Conservation (phyloP, 2,797 vertebrate genomes). For the Aulostomus chinensis region DNA sequence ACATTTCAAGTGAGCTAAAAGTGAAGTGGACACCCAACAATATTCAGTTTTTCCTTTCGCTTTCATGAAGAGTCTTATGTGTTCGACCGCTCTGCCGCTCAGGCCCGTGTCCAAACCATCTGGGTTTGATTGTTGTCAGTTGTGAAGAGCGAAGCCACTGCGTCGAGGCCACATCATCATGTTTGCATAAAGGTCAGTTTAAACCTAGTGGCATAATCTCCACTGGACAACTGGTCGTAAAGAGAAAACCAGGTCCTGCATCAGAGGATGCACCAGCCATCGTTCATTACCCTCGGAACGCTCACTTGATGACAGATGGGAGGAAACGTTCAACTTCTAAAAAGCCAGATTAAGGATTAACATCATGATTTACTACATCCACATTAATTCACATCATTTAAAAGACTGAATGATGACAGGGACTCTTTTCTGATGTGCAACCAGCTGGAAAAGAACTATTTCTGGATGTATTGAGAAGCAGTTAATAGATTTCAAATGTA, state of each 20-base stretch:
- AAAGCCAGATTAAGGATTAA: constrained; percentile 44
- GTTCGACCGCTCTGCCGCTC: background rate
- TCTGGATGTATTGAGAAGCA: constrained; percentile 10
- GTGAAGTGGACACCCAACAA: background rate
- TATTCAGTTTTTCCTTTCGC: background rate
- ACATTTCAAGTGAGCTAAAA: too few relatives aligned
- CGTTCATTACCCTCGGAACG: constrained; percentile 24
- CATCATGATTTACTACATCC: constrained; percentile 7
- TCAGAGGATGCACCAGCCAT: constrained; percentile 43
- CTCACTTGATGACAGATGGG: constrained; percentile 38
- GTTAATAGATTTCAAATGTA: constrained; percentile 25
- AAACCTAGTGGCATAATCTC: constrained; percentile 40
- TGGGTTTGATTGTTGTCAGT: constrained; percentile 22
- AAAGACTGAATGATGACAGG: constrained; percentile 10
- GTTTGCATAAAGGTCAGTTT: constrained; percentile 31
- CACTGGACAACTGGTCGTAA: constrained; percentile 34
- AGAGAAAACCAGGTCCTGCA: constrained; percentile 25
- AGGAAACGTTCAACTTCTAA: constrained; percentile 20
- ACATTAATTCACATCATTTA: constrained; percentile 10
- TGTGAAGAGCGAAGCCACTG: constrained; percentile 38
- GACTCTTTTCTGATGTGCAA: constrained; percentile 7
- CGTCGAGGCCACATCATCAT: constrained; percentile 35
- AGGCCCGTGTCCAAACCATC: constrained; percentile 14
- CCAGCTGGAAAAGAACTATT: constrained; percentile 15
- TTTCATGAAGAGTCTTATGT: constrained; percentile 2